A percentile compares a stretch with the other conserved stretches of the same genome.
Conservation (phyloP, 2,113 vertebrate species). For the Mastomys natalensis region DNA sequence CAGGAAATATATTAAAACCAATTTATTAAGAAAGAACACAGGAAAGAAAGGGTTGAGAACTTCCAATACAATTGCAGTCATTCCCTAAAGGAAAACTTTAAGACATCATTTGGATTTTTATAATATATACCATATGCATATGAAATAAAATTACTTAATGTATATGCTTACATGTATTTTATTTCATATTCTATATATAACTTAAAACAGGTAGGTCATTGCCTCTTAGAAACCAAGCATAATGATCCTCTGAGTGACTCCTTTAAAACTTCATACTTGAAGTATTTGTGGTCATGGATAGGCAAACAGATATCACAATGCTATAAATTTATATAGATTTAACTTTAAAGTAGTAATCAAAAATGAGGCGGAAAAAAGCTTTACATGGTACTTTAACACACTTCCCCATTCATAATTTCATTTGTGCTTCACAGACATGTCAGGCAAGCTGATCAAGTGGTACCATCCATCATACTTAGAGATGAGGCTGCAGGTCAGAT, state of each 20-base stretch:
- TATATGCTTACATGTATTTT: neutral
- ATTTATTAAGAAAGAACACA: neutral
- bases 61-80: neutral
- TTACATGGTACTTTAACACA: neutral
- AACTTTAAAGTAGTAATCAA: neutral
- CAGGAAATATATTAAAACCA: neutral
- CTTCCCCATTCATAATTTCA: constrained; percentile 3
- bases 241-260: neutral
- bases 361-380: neutral
- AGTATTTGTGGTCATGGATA: neutral
- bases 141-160: constrained; percentile 7
- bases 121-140: neutral
- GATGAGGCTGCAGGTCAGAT: neutral
- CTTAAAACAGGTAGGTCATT: neutral
- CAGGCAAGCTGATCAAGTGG: neutral
- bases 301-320: neutral
- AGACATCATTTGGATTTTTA: neutral
- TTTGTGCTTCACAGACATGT: neutral
- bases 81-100: constrained; percentile 13
- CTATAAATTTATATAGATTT: neutral
- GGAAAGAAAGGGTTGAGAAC: neutral
- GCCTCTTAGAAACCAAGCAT: neutral
- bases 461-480: constrained; percentile 31
- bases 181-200: neutral
- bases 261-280: neutral